A percentile compares a stretch with the other conserved stretches of the same genome.
These are phyloP conservation scores for Epicauta chinensis DNA, from an alignment of 1,140 invertebrate species.

Conservation along the genomic window DNA sequence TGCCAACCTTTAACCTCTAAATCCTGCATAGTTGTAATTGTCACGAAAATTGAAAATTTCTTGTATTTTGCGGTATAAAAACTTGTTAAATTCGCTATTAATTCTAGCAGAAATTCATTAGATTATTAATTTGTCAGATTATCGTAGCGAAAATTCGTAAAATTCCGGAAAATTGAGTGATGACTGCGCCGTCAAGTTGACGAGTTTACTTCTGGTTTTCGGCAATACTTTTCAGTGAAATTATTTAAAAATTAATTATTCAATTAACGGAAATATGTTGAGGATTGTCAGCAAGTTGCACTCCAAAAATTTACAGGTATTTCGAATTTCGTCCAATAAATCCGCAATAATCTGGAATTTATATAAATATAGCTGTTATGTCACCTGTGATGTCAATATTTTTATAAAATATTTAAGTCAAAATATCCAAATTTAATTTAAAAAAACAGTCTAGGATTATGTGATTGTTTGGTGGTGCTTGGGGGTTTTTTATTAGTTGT, in stretches of 20 bases:
- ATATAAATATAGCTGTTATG: not conserved
- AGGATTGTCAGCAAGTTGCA: constrained; percentile 15
- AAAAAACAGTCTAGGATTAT: too few relatives aligned
- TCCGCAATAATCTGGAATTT: not conserved
- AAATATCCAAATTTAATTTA: constrained; percentile 2
- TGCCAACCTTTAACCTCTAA: not conserved
- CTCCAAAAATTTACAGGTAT: constrained; percentile 18
- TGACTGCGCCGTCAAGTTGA: constrained; percentile 12
- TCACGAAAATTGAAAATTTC: too few relatives aligned
- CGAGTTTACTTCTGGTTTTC: not conserved
- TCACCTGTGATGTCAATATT: not conserved
- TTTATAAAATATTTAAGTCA: not conserved
- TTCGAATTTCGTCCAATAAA: not conserved
- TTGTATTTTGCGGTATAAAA: too few relatives aligned
- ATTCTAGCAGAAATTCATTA: too few relatives aligned
- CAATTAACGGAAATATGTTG: constrained; percentile 11
- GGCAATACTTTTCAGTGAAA: constrained; percentile 8
- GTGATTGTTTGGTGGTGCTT: too few relatives aligned
- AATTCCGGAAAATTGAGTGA: constrained; percentile 4
- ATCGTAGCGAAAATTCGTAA: not conserved
- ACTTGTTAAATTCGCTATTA: too few relatives aligned
- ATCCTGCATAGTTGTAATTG: too few relatives aligned
- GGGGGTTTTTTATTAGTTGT: too few relatives aligned
- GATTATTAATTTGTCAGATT: too few relatives aligned
- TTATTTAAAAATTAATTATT: constrained; percentile 7